Evolutionary conservation across 1,140 invertebrate species (phyloP).

Genomic region (Papilio machaon): DNA sequence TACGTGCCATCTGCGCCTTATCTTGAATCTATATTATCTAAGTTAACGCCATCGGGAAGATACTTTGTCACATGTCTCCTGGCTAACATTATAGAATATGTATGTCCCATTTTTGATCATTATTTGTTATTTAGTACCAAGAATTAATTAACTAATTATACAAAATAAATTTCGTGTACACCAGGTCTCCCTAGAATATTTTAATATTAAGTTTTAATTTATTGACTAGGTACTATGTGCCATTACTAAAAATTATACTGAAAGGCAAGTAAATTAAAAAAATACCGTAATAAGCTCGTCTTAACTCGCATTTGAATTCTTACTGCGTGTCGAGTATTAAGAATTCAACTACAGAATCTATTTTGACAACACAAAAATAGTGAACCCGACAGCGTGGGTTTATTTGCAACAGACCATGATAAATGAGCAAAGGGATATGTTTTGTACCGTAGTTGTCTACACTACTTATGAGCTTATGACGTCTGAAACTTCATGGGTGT

Average conservation of each 20-base stretch:
- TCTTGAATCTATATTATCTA: not conserved
- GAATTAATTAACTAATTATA: too few relatives aligned
- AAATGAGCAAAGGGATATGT: constrained; percentile 7
- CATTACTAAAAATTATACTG: not conserved
- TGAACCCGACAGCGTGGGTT: not conserved
- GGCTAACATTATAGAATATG: not conserved
- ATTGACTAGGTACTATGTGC: not conserved
- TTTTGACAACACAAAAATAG: constrained; percentile 1
- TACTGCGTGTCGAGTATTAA: not conserved
- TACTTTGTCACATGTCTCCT: not conserved
- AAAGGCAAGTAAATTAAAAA: not conserved
- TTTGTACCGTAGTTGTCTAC: not conserved
- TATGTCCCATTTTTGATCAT: not conserved
- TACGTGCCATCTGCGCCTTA: constrained; percentile 15
- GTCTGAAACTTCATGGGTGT: not conserved
- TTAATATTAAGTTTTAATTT: not conserved
- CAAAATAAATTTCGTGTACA: not conserved
- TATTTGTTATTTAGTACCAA: not conserved
- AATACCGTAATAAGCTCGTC: not conserved
- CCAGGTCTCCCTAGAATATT: not conserved
- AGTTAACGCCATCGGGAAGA: not conserved
- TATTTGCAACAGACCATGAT: not conserved
- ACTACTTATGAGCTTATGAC: not conserved
- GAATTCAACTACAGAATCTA: constrained; percentile 1
- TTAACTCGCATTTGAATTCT: too few relatives aligned